Percentiles rank a stretch among this genome's conserved stretches.
These are phyloP conservation scores for Macroglossus sobrinus DNA, from an alignment of 2,113 vertebrate genomes.

Conservation along the genomic window DNA sequence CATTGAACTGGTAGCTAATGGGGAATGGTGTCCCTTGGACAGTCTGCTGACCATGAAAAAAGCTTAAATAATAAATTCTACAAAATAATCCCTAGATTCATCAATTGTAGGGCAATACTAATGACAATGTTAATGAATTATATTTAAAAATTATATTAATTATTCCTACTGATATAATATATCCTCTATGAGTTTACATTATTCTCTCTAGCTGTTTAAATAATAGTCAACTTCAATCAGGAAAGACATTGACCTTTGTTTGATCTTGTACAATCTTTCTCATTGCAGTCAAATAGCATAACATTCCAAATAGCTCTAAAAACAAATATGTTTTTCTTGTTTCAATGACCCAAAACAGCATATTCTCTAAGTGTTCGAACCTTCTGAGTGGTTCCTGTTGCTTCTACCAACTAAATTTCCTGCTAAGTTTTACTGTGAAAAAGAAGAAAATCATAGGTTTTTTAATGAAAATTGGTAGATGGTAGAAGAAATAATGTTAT, in stretches of 20 bases:
- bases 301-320: background rate
- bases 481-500: constrained; percentile 13
- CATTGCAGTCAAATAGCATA: background rate
- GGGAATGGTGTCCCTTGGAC: background rate
- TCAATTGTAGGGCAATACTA: background rate
- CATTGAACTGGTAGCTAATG: background rate
- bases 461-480: background rate
- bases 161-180: background rate
- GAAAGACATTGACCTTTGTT: background rate
- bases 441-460: constrained; percentile 33
- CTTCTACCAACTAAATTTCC: constrained; percentile 25
- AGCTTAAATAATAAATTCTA: background rate
- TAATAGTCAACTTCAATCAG: background rate
- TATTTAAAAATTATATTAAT: background rate
- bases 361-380: background rate
- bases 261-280: background rate
- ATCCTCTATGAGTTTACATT: background rate
- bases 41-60: background rate
- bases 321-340: background rate
- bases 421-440: constrained; percentile 30
- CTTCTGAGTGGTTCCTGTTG: background rate
- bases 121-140: background rate
- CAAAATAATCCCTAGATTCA: background rate
- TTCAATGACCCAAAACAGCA: background rate
- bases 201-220: background rate